Base-by-base conservation (phyloP, 2,113 vertebrate genomes). In the Morone chrysops region DNA sequence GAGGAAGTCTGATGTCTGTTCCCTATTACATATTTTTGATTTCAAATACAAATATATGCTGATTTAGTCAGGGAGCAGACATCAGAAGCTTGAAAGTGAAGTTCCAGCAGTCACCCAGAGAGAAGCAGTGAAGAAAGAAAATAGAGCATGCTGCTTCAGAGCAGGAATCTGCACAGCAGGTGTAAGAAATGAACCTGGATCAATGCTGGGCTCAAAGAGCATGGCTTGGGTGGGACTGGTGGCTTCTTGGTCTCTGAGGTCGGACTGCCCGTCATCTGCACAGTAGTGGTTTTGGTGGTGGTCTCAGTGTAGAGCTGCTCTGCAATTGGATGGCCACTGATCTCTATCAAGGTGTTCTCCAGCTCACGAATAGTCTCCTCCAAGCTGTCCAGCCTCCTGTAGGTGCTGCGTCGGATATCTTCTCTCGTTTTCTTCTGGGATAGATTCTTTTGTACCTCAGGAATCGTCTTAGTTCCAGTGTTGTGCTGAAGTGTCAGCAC, bases 311-410 rank as follows among this genome's bases (percentile, higher is more conserved):
- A 78, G 1, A 81, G 66, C 1, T 83, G 66, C 1, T 87, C 93
- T 0, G 54, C 74, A 0, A 88, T 36, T 4, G 95, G 85, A 20
- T 95, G 94, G 63, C 92, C 86, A 56, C 95, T 90, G 89, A 99
- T 96, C 92, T 97, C 95, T 17, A 90, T 95, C 87, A 99, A 92
- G 65, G 97, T 96, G 70, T 95, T 95, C 81, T 99, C 97, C 90
- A 99, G 94, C 90, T 97, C 96, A 1, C 92, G 93, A 67, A 99
- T 97, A 0, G 96, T 98, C 85, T 99, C 97, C 87, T 99, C 97
- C 89, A 99, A 94, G 91, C 96, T 98, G 83, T 98, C 97, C 93
- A 97, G 91, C 1, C 93, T 92, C 86, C 85, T 92, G 94, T 95
- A 98, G 0, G 93, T 78, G 70, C 78, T 87, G 25, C 51, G 50